These are phyloP conservation scores for Cryptoleucopteryx plumbea DNA, from an alignment of 2,113 vertebrate species.

Conservation along the genomic window DNA sequence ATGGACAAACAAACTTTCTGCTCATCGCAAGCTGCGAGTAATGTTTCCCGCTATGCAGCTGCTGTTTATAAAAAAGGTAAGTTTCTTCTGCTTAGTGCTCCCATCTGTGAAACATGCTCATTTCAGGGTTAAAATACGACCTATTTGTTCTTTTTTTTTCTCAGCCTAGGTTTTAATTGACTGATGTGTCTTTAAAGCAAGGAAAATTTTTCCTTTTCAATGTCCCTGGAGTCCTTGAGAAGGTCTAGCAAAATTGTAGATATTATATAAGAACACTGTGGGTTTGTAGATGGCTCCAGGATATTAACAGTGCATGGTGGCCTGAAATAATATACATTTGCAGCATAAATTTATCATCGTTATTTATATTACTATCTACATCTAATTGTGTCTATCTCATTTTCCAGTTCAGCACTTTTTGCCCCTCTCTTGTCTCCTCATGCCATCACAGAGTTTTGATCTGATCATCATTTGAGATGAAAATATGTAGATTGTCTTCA, in stretches of 20 bases:
- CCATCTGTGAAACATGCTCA: background rate
- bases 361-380: background rate
- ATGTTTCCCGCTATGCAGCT: slow-evolving; percentile 91
- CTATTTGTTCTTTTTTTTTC: background rate
- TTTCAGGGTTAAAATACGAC: background rate
- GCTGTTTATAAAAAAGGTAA: slow-evolving; percentile 94
- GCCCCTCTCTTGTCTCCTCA: background rate
- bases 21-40: slow-evolving; percentile 92
- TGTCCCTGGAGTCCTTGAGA: background rate
- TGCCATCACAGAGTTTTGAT: background rate
- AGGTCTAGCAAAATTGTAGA: background rate
- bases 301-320: background rate
- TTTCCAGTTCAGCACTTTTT: background rate
- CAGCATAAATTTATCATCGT: background rate
- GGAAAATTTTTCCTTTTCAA: background rate
- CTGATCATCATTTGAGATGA: background rate
- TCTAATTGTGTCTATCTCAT: background rate
- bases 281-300: background rate
- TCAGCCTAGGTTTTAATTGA: background rate
- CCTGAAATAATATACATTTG: background rate
- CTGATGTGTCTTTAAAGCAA: background rate
- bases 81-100: background rate
- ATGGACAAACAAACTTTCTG: slow-evolving; percentile 97
- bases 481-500: background rate
- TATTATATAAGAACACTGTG: background rate